Conservation (phyloP, 2,888 invertebrate species). For the Rhagium mordax region DNA sequence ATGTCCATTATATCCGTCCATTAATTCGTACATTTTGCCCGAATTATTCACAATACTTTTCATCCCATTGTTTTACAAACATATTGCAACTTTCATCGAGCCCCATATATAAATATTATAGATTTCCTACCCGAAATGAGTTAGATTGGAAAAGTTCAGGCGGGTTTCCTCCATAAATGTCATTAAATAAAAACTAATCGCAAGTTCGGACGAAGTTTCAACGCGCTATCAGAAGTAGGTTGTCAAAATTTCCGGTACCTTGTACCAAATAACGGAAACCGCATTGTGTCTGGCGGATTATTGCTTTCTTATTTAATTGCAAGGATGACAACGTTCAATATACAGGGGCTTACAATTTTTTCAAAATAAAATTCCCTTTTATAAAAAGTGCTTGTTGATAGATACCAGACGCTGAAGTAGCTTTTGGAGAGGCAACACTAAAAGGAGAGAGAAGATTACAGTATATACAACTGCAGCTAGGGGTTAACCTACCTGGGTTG, state of each 20-base stretch:
- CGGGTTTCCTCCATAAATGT: neutral
- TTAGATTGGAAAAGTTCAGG: neutral
- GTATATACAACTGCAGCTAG: no score
- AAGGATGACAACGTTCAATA: no score
- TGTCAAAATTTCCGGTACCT: neutral
- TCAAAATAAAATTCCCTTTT: no score
- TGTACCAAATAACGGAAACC: neutral
- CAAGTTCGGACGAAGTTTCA: neutral
- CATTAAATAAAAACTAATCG: neutral
- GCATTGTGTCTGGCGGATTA: neutral
- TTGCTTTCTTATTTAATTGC: neutral
- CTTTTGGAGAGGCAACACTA: no score
- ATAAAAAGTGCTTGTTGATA: no score
- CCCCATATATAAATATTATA: neutral
- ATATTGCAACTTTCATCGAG: neutral
- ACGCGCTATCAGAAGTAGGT: neutral
- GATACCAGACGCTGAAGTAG: no score
- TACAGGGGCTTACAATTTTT: no score
- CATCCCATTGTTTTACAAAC: neutral
- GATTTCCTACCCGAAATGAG: neutral
- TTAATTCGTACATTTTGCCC: no score
- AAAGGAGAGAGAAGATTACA: no score
- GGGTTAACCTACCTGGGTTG: no score
- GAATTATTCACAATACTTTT: neutral
- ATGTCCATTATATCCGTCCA: no score